Evolutionary conservation across 2,797 vertebrate species (phyloP).

Genomic region (Myotis daubentonii): DNA sequence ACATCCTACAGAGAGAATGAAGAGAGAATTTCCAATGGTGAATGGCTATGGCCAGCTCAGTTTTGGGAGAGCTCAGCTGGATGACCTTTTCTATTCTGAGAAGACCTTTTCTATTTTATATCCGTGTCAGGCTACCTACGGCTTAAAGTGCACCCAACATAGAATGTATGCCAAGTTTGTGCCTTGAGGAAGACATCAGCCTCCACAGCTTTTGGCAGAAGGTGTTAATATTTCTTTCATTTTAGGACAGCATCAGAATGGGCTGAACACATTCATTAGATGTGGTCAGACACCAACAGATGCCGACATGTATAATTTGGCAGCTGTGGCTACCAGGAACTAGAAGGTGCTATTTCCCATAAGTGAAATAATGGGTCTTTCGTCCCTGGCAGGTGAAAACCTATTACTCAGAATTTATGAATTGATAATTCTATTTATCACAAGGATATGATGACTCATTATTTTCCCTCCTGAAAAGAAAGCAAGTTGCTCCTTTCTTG

Average conservation of each 20-base stretch:
- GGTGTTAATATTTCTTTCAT: slow-evolving; percentile 72
- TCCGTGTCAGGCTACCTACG: neutral
- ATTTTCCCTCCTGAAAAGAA: slow-evolving; percentile 75
- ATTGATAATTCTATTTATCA: slow-evolving; percentile 72
- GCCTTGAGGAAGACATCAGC: slow-evolving; percentile 54
- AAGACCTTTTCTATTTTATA: slow-evolving; percentile 42
- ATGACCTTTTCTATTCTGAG: slow-evolving; percentile 38
- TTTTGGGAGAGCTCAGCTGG: neutral
- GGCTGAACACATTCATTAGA: slow-evolving; percentile 75
- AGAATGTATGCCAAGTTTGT: neutral
- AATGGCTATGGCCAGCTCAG: neutral
- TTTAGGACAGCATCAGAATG: slow-evolving; percentile 66
- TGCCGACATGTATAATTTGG: slow-evolving; percentile 77
- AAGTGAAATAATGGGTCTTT: slow-evolving; percentile 83
- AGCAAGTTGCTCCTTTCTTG: slow-evolving; percentile 73
- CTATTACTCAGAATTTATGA: slow-evolving; percentile 79
- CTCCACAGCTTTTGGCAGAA: slow-evolving; percentile 64
- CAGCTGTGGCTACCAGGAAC: slow-evolving; percentile 80
- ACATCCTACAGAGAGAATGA: neutral
- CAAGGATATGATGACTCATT: slow-evolving; percentile 75
- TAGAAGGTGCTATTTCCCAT: slow-evolving; percentile 81
- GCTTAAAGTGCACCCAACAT: slow-evolving; percentile 15
- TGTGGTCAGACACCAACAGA: slow-evolving; percentile 70
- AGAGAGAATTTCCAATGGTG: neutral
- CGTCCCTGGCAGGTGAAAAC: slow-evolving; percentile 80